Percentiles rank a stretch among this genome's conserved stretches.
These are phyloP conservation scores for Scortum barcoo DNA, from an alignment of 2,113 vertebrate genomes.

Conservation along the genomic window DNA sequence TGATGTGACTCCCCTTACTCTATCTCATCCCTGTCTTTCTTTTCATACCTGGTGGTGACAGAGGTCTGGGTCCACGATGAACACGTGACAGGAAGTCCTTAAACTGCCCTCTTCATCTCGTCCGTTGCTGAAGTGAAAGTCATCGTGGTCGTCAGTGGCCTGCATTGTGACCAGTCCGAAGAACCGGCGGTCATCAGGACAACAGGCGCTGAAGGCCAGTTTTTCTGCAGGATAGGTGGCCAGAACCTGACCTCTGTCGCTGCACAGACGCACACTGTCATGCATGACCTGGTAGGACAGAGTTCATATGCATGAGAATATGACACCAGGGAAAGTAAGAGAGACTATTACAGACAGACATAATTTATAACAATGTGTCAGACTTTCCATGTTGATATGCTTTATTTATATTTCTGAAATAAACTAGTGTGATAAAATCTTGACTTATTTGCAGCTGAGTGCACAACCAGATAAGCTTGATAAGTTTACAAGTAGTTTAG, in stretches of 20 bases:
- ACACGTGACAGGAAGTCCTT: slow-evolving; percentile 97
- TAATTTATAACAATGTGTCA: background rate
- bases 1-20: background rate
- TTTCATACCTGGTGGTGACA: slow-evolving; percentile 89
- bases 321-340: background rate
- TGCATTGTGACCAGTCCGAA: slow-evolving; percentile 99
- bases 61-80: slow-evolving; percentile 96
- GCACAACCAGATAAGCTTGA: background rate
- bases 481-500: background rate
- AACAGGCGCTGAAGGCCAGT: slow-evolving; percentile 96
- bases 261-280: slow-evolving; percentile 93
- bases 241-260: slow-evolving; percentile 88
- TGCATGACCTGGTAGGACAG: slow-evolving; percentile 87
- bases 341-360: background rate
- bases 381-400: background rate
- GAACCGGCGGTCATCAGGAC: slow-evolving; percentile 94
- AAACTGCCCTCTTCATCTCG: slow-evolving; percentile 88
- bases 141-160: slow-evolving; percentile 87
- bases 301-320: slow-evolving; percentile 2
- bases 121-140: slow-evolving; percentile 79
- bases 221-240: slow-evolving; percentile 97
- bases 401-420: background rate
- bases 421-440: background rate
- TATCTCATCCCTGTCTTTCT: background rate
- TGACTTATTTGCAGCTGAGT: background rate